These are phyloP conservation scores for Phalera bucephala DNA, from an alignment of 2,888 invertebrate genomes.

Conservation along the genomic window DNA sequence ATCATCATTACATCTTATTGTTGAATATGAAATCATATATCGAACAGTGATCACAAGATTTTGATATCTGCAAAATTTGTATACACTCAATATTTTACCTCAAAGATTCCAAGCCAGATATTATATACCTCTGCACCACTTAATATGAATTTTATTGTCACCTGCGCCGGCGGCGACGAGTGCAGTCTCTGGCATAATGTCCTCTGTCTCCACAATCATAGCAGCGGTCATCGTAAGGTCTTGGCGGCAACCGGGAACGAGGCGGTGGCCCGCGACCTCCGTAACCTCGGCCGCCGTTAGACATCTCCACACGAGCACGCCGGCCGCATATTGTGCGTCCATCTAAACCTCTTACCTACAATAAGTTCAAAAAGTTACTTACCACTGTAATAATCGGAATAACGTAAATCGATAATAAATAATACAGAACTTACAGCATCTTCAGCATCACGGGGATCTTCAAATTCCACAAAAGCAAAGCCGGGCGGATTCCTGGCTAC, in stretches of 20 bases:
- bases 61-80: too few species aligned
- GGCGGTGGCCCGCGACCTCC: constrained; percentile 83
- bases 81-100: too few species aligned
- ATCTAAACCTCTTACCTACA: constrained; percentile 84
- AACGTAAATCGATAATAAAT: background rate
- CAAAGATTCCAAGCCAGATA: constrained; percentile 56
- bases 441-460: constrained; percentile 95
- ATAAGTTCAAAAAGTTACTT: background rate
- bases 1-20: background rate
- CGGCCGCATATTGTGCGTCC: constrained; percentile 94
- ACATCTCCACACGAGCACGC: constrained; percentile 95
- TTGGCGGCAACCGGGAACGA: constrained; percentile 85
- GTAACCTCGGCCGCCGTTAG: constrained; percentile 89
- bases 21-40: background rate
- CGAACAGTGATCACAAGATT: too few species aligned
- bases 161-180: constrained; percentile 86
- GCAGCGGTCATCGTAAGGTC: constrained; percentile 95
- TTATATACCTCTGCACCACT: constrained; percentile 16
- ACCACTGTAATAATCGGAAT: too few species aligned
- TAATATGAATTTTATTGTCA: constrained; percentile 31
- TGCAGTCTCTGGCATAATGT: constrained; percentile 96
- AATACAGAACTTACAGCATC: constrained; percentile 87
- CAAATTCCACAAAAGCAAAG: constrained; percentile 97
- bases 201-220: constrained; percentile 97
- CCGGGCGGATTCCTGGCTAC: constrained; percentile 98